phyloP scores from a whole-genome alignment of 2,113 vertebrate genomes.

The Geococcyx californianus region DNA sequence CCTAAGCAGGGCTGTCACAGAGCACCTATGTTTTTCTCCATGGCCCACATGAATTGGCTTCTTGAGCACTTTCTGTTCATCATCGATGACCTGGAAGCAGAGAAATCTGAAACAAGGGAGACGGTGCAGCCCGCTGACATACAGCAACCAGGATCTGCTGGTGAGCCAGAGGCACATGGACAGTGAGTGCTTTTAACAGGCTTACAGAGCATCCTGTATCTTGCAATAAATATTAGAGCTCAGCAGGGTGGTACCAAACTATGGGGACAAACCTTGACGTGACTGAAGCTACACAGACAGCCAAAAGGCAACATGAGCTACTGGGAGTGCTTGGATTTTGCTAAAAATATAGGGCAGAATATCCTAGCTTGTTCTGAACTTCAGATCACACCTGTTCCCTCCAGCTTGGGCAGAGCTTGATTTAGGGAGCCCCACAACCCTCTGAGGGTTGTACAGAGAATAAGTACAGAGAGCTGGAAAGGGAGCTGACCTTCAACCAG shows the following conservation, averaged over 20 bases:
- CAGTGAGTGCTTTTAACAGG: not conserved
- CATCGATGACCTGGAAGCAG: not conserved
- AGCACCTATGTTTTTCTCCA: not conserved
- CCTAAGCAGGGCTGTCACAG: not conserved
- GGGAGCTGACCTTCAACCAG: not conserved
- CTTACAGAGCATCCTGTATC: not conserved
- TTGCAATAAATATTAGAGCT: not conserved
- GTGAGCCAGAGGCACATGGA: not conserved
- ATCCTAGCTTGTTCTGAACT: not conserved
- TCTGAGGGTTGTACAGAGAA: not conserved
- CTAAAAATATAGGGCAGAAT: not conserved
- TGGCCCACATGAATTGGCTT: not conserved
- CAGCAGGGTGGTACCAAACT: not conserved
- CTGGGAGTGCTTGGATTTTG: not conserved
- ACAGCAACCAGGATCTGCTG: not conserved
- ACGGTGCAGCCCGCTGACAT: not conserved
- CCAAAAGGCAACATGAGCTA: not conserved
- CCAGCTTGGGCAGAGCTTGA: not conserved
- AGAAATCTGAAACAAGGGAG: accelerated
- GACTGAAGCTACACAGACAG: not conserved
- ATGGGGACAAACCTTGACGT: not conserved
- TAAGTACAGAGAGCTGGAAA: not conserved
- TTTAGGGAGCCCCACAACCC: not conserved
- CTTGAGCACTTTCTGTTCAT: not conserved
- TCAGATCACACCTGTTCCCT: not conserved